Evolutionary conservation across 64 coral and sea anemone species (phyloP).

Genomic region (Stichodactyla helianthus): DNA sequence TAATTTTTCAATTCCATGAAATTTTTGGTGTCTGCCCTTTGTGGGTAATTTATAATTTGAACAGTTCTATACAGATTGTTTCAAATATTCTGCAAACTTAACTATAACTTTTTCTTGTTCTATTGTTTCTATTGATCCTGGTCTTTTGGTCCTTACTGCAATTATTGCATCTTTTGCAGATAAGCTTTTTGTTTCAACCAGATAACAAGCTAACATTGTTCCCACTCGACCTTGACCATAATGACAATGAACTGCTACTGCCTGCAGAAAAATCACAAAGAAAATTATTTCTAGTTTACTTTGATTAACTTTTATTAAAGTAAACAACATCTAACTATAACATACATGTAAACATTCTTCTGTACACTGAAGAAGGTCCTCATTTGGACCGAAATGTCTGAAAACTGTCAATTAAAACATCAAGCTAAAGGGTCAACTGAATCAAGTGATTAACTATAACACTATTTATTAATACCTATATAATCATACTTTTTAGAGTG

Average conservation of each 20-base stretch:
- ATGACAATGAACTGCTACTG: slow-evolving; percentile 66
- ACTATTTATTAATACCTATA: too few relatives aligned
- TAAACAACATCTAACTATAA: too few relatives aligned
- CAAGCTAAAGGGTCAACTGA: too few relatives aligned
- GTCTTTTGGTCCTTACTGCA: slow-evolving; percentile 47
- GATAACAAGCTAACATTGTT: slow-evolving; percentile 73
- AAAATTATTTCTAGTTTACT: neutral
- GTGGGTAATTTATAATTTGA: neutral
- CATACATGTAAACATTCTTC: too few relatives aligned
- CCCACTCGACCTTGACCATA: slow-evolving; percentile 60
- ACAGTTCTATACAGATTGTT: neutral
- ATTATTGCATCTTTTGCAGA: slow-evolving; percentile 32
- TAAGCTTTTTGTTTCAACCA: slow-evolving; percentile 39
- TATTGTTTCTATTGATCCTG: slow-evolving; percentile 60
- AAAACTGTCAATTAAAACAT: too few relatives aligned
- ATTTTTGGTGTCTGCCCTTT: too few relatives aligned
- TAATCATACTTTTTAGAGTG: too few relatives aligned
- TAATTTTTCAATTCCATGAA: too few relatives aligned
- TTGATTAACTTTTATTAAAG: too few relatives aligned
- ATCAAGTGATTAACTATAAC: too few relatives aligned
- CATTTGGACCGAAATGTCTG: too few relatives aligned
- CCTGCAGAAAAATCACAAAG: slow-evolving; percentile 19
- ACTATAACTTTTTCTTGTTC: slow-evolving; percentile 60
- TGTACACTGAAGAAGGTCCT: too few relatives aligned
- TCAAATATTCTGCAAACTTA: slow-evolving; percentile 16